Evolutionary conservation across 2,888 invertebrate species (phyloP), one percentile per base, ranked within the genome.

Genomic region (Diarsia mendica): DNA sequence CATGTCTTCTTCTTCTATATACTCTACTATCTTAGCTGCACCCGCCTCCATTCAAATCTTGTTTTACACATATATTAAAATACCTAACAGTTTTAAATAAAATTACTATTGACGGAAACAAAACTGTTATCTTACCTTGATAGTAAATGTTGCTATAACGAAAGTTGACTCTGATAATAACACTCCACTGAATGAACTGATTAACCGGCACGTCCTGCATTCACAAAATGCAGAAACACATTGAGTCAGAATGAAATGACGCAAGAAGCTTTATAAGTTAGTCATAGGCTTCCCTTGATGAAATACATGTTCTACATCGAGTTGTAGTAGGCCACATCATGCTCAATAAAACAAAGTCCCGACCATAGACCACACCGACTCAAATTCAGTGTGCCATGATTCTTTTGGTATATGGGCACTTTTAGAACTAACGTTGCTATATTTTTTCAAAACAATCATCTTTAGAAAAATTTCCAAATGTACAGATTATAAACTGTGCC

Each of bases 41-140:
- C 18, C 20, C 4, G 39, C 1, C 2, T 61, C 61, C 5, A 20
- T 61, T 61, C 39, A 61, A 20, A 8, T 15, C n/a, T 55, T 5
- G 8, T 23, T 20, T 44, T 9, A 48, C n/a, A 65, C 13, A 15
- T 28, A 2, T 28, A 28, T 28, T 28, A 28, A 2, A 28, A 28
- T 28, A n/a, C n/a, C n/a, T n/a, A 28, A 28, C 28, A 28, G 28
- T 28, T 28, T 28, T 28, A 39, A 23, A 60, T 15, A 8, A 49
- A 64, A 46, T 1, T 0, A 13, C 0, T 18, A 48, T 13, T 60
- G 23, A 49, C 28, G 49, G 44, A 64, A 49, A 28, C 44, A 0
- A 28, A 63, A 55, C 18, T 64, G 55, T 53, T 76, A 64, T 49
- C 80, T 77, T 64, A 80, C 77, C 63, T 64, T 33, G 33, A 23